Conservation (phyloP, 2,113 vertebrate genomes). For the Tachysurus fulvidraco region DNA sequence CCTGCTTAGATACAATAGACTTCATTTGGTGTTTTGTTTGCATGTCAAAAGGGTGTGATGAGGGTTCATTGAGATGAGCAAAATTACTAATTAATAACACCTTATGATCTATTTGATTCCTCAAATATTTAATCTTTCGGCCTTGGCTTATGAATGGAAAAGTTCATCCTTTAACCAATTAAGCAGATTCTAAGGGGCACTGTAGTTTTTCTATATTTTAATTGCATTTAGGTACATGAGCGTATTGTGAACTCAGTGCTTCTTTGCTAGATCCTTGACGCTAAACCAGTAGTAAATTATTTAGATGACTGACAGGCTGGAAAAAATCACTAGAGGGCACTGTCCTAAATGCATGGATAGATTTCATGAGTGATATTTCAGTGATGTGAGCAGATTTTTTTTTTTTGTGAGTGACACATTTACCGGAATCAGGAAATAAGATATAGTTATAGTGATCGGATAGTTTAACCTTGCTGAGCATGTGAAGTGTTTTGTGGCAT, state of each 20-base stretch:
- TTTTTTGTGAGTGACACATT: neutral
- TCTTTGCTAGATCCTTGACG: neutral
- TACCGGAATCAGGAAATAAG: neutral
- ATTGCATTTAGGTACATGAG: neutral
- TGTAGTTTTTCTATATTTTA: neutral
- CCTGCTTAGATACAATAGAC: neutral
- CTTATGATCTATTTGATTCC: neutral
- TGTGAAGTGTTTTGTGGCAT: neutral
- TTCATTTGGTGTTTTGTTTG: conserved; percentile 15
- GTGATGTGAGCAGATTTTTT: neutral
- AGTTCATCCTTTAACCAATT: neutral
- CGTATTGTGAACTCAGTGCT: neutral
- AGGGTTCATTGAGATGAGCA: conserved; percentile 6
- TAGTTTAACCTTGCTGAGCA: neutral
- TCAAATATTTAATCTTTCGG: conserved; percentile 4
- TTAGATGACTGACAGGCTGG: neutral
- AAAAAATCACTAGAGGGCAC: conserved; percentile 48
- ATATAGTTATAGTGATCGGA: neutral
- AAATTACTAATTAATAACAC: conserved; percentile 34
- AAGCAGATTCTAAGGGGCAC: neutral
- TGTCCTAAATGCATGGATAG: conserved; percentile 16
- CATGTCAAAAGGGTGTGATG: conserved; percentile 7
- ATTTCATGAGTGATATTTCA: neutral
- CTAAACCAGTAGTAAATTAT: neutral
- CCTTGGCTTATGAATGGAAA: neutral